Conservation (phyloP, 2,797 vertebrate genomes). For the Parotocinclus haroldoi region DNA sequence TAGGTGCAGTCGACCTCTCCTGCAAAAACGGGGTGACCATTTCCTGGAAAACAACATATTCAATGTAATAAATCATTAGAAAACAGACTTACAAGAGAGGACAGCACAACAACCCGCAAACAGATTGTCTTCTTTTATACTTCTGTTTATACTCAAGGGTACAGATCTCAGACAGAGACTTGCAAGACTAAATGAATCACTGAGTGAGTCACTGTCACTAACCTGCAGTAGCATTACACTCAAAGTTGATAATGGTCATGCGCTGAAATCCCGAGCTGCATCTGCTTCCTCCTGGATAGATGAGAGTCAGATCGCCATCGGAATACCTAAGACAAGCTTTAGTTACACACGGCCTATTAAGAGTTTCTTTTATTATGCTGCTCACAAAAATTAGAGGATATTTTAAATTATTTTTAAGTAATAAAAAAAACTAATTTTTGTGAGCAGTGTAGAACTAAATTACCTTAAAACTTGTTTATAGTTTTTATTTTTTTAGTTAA, state of each 20-base stretch:
- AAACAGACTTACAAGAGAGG: too few relatives aligned
- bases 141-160: too few relatives aligned
- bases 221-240: conserved; percentile 86
- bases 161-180: too few relatives aligned
- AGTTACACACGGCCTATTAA: neutral
- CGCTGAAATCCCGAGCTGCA: conserved; percentile 91
- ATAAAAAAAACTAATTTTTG: too few relatives aligned
- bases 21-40: conserved; percentile 77
- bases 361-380: neutral
- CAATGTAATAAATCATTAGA: neutral
- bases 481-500: too few relatives aligned
- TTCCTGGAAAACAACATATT: conserved; percentile 54
- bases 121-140: too few relatives aligned
- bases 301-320: conserved; percentile 90
- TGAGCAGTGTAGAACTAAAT: too few relatives aligned
- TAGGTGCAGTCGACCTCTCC: conserved; percentile 93
- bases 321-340: conserved; percentile 76
- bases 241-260: conserved; percentile 95
- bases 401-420: too few relatives aligned
- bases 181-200: neutral
- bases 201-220: conserved; percentile 40
- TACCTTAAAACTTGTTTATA: too few relatives aligned
- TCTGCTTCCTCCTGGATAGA: conserved; percentile 76
- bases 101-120: too few relatives aligned
- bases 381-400: too few relatives aligned